Evolutionary conservation across 64 coral and sea anemone species (phyloP).

Genomic region (Porites australiensis): DNA sequence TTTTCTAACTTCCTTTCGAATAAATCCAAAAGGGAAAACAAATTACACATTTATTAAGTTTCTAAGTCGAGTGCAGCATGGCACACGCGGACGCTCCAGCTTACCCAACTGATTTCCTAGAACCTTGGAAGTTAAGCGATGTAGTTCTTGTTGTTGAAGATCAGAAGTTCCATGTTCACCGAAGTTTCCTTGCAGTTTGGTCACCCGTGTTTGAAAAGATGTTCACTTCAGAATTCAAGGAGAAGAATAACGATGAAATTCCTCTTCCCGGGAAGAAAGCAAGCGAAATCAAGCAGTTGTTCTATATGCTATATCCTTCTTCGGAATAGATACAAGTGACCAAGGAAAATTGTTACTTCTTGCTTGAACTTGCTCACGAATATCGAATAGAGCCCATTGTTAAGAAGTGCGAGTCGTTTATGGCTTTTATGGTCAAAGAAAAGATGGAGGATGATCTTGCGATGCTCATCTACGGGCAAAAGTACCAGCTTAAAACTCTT

Average conservation of each 20-base stretch:
- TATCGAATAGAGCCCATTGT: background rate
- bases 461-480: background rate
- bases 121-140: conserved; percentile 48
- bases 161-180: conserved; percentile 64
- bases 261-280: background rate
- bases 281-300: background rate
- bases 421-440: background rate
- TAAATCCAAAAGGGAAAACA: no score
- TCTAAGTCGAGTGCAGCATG: no score
- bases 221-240: background rate
- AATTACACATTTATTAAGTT: no score
- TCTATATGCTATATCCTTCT: background rate
- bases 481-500: background rate
- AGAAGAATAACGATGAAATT: background rate
- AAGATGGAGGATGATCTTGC: background rate
- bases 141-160: no score
- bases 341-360: background rate
- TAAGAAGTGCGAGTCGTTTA: background rate
- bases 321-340: background rate
- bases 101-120: conserved; percentile 19
- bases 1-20: no score
- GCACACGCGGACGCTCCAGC: background rate
- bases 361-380: no score
- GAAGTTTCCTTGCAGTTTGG: conserved; percentile 37
- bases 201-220: conserved; percentile 78